Percentiles rank a stretch among this genome's conserved stretches.
phyloP scores from a whole-genome alignment of 2,888 invertebrate species.

The Sylvicola cinctus region DNA sequence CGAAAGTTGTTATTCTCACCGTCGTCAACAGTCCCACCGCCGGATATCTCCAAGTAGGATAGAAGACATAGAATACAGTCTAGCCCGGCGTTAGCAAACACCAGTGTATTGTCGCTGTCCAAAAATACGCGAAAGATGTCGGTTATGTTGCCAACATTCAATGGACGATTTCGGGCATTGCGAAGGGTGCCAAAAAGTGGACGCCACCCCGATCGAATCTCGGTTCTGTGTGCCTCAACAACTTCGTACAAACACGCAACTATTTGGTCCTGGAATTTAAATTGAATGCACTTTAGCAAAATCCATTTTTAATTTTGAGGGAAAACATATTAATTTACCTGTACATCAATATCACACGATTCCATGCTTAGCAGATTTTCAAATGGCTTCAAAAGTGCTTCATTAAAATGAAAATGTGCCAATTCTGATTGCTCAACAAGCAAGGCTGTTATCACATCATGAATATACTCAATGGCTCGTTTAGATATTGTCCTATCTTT shows the following conservation, averaged over 20 bases:
- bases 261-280: conserved; percentile 53
- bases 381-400: conserved; percentile 83
- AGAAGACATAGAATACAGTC: conserved; percentile 84
- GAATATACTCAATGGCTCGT: conserved; percentile 77
- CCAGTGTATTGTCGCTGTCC: conserved; percentile 76
- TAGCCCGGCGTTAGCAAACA: conserved; percentile 84
- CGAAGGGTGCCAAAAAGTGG: conserved; percentile 85
- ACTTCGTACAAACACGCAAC: conserved; percentile 90
- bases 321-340: conserved; percentile 29
- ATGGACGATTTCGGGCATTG: conserved; percentile 51
- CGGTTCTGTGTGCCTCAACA: conserved; percentile 81
- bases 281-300: conserved; percentile 3
- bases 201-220: conserved; percentile 90
- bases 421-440: conserved; percentile 73
- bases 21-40: conserved; percentile 44
- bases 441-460: conserved; percentile 74
- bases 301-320: neutral
- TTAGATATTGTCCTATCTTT: conserved; percentile 75
- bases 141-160: conserved; percentile 41
- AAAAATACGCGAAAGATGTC: conserved; percentile 91
- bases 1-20: conserved; percentile 30
- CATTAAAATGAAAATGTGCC: conserved; percentile 89
- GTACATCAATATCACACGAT: conserved; percentile 81
- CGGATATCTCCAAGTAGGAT: conserved; percentile 30
- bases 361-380: conserved; percentile 87